phyloP scores from a whole-genome alignment of 2,113 vertebrate species.

The Pogona vitticeps region DNA sequence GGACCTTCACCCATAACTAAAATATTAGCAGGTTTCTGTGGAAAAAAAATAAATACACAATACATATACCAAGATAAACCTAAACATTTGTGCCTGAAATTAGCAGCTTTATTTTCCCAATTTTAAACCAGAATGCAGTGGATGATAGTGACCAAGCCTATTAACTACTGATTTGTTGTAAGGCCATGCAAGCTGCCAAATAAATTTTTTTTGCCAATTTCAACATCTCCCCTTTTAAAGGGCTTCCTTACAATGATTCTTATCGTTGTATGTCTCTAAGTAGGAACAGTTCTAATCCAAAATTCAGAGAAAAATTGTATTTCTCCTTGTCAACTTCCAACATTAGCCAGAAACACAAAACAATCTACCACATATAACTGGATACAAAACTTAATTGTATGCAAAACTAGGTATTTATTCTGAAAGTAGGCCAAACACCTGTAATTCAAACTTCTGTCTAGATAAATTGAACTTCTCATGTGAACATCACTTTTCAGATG shows the following conservation, averaged over 20 bases:
- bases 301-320: not conserved
- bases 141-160: slow-evolving; percentile 44
- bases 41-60: slow-evolving; percentile 82
- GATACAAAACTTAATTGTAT: not conserved
- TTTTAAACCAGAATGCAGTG: slow-evolving; percentile 68
- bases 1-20: slow-evolving; percentile 99
- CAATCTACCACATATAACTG: not conserved
- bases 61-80: slow-evolving; percentile 75
- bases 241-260: slow-evolving; percentile 15
- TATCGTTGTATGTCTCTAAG: not conserved
- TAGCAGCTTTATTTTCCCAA: slow-evolving; percentile 70
- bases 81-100: slow-evolving; percentile 72
- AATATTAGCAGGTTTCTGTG: slow-evolving; percentile 99
- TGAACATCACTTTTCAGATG: not conserved
- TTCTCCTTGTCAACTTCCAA: slow-evolving; percentile 26
- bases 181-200: slow-evolving; percentile 51
- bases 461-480: not conserved
- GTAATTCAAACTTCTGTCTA: not conserved
- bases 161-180: slow-evolving; percentile 41
- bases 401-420: not conserved
- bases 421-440: not conserved
- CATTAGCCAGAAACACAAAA: not conserved
- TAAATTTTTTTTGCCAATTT: slow-evolving; percentile 36
- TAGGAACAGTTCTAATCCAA: rapidly evolving
- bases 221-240: not conserved